Base-by-base conservation (phyloP, 2,113 vertebrate species). In the Aegithalos caudatus region DNA sequence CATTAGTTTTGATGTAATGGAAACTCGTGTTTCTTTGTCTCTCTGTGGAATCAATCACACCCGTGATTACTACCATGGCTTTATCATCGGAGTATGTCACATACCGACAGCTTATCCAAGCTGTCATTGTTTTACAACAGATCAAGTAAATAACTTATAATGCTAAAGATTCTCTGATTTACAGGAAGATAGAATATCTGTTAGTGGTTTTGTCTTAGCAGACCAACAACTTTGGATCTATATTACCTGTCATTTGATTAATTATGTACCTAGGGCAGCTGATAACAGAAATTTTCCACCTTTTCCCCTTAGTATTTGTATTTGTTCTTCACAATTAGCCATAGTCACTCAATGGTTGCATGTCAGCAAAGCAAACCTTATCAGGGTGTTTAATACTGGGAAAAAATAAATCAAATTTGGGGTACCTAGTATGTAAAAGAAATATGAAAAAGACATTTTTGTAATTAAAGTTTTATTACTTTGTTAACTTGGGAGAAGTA, bases 231-330 rank as follows among this genome's bases (percentile, higher is more conserved):
- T 96, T 92, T 87, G 61, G 58, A 96, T 94, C 91, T 94, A 65
- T 95, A 91, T 95, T 73, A 94, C 51, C 61, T 92, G 56, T 70
- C 42, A 62, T 50, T 97, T 95, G 73, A 96, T 96, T 97, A 90
- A 92, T 96, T 88, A 78, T 35, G 9, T 67, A 69, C 84, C 66
- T 51, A 87, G 78, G 58, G 48, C 62, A 95, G 76, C 40, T 81
- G 78, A 56, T 96, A 77, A 91, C 35, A 86, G 88, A 76, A 70
- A 73, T 69, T 87, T 95, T 92, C 50, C 37, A 65, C 35, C 35
- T 82, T 95, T 67, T 64, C 31, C 33, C 35, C 9, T 94, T 72
- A 80, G 51, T 60, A 40, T 67, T 95, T 96, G 38, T 80, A n/a
- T 33, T 67, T 47, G 21, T 80, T 86, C 56, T 74, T 96, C 79